Evolutionary conservation across 1,140 invertebrate genomes (phyloP).

Genomic region (Magallana ariakensis): DNA sequence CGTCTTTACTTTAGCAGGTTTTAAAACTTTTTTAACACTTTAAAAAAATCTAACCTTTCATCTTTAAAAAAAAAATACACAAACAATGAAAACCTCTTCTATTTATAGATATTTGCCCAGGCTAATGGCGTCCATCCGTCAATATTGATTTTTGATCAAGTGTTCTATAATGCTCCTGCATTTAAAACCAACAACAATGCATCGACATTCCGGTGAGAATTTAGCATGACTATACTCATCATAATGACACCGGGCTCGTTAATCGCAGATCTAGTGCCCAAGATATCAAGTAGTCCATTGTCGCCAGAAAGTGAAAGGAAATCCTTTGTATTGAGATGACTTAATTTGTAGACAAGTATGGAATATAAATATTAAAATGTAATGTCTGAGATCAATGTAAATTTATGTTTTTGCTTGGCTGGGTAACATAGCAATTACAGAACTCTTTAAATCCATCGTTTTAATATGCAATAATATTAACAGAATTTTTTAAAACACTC

Average conservation of each 20-base stretch:
- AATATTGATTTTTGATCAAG: constrained; percentile 12
- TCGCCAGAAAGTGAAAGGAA: not conserved
- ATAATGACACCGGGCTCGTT: not conserved
- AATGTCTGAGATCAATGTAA: not conserved
- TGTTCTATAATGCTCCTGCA: not conserved
- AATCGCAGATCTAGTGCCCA: not conserved
- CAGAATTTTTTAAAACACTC: not conserved
- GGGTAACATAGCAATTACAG: not conserved
- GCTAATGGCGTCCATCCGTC: not conserved
- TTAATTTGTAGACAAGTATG: not conserved
- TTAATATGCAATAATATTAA: not conserved
- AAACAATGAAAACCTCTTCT: too few species aligned
- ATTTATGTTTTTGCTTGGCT: not conserved
- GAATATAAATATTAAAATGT: not conserved
- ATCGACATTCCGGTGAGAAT: not conserved
- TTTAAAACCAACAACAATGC: constrained; percentile 1
- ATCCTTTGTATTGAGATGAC: not conserved
- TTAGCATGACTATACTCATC: not conserved
- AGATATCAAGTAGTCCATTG: not conserved
- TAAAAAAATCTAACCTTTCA: too few species aligned
- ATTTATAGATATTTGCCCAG: too few species aligned
- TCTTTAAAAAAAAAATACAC: too few species aligned
- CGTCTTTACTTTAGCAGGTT: too few species aligned
- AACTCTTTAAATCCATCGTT: not conserved
- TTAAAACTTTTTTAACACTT: too few species aligned